Evolutionary conservation across 2,888 invertebrate genomes (phyloP), one percentile per base, ranked within the genome.

Genomic region (Chloroclysta siterata): DNA sequence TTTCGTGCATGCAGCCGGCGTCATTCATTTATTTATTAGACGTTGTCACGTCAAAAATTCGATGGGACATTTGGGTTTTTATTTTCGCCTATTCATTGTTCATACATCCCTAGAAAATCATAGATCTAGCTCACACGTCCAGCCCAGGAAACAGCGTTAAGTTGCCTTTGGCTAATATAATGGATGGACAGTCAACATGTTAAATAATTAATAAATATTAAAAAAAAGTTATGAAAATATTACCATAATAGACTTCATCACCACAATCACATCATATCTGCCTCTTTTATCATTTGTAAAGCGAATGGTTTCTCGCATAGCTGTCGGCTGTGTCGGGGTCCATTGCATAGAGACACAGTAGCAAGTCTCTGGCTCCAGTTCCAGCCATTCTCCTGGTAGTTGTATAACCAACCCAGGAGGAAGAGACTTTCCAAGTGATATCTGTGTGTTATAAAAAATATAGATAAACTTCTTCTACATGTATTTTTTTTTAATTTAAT

Each of bases 221-320:
- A 22, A 11, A 39, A 39, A 39, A 39, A 11, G 8, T 11, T 11
- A 8, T 11, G 10, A 3, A 39, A 39, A 2, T 8, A 39, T 50
- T 82, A 93, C 93, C 89, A 93, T 74, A 52, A 76, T 76, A 53
- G 95, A 94, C 79, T 95, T 96, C 14, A 95, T 90, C 7, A 94
- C 93, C 5, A 96, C 85, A 70, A 94, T 91, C 5, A 96, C 93
- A 77, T 96, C 95, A 86, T 95, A 95, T 77, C 95, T 94, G 54
- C 95, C 94, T 70, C 94, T 93, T 60, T 94, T 93, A 65, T 93
- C 94, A 83, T 95, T 95, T 0, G 94, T 93, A 52, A 96, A 89
- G 58, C 96, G 94, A 42, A 95, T 84, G 0, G 93, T 94, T 73
- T 96, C 95, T 66, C 95, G 90, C 77, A 94, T 93, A 4, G 94